phyloP scores from a whole-genome alignment of 2,797 vertebrate species.

The Syndactyla subalaris region DNA sequence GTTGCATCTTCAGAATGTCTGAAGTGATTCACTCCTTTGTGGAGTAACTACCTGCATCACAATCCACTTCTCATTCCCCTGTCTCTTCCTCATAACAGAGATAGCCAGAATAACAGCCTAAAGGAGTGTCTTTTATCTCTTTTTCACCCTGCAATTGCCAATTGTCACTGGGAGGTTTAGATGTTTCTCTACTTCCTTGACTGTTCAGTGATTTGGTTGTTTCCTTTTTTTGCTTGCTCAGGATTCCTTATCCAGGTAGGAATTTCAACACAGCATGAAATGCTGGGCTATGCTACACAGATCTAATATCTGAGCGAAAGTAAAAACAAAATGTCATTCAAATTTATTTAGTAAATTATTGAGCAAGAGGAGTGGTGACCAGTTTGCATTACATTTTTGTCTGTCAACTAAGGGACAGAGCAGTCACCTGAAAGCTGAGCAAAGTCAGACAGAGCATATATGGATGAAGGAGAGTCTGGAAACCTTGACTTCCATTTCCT shows the following conservation, averaged over 20 bases:
- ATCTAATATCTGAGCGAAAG: neutral
- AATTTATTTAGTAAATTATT: neutral
- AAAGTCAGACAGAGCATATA: neutral
- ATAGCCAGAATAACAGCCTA: neutral
- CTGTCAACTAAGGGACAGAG: neutral
- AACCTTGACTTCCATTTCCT: slow-evolving; percentile 20
- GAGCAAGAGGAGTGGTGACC: neutral
- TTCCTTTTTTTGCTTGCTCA: neutral
- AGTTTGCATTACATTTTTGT: neutral
- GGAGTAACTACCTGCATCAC: neutral
- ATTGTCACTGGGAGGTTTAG: neutral
- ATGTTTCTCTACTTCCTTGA: neutral
- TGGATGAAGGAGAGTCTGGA: neutral
- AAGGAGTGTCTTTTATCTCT: neutral
- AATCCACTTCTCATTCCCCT: neutral
- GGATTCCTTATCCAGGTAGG: neutral
- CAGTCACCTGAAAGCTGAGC: neutral
- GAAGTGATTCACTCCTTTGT: neutral
- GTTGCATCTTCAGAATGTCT: neutral
- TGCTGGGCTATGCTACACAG: neutral
- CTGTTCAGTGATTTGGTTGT: neutral
- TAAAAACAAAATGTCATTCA: neutral
- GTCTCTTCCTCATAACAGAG: neutral
- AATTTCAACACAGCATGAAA: neutral
- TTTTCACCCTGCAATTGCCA: neutral